Base-by-base conservation (phyloP, 1,140 invertebrate species). In the Drosophila carrolli region DNA sequence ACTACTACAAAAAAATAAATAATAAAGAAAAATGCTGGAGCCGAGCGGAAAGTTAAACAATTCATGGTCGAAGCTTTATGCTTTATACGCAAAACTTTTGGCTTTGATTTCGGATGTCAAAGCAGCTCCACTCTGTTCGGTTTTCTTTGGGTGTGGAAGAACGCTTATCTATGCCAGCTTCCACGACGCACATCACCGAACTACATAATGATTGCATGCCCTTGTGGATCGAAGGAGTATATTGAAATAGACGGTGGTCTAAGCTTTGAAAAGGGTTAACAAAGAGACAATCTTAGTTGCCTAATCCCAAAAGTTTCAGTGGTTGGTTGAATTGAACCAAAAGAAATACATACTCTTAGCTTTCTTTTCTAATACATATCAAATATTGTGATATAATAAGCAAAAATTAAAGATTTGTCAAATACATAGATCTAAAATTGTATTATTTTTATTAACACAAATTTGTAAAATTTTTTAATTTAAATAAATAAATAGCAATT, bases 21-120 rank as follows among this genome's bases (percentile, higher is more conserved):
- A 71, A 70, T 57, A 48, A 71, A 50, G 53, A 58, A 71, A 71
- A 57, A 70, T 55, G 65, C 40, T 71, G 46, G 38, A 47, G 46
- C 48, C 32, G 50, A 29, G 27, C 40, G 2, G 44, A 59, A 75
- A 78, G 70, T 75, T 78, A 58, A 82, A 57, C 60, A 75, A 83
- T 79, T 76, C 71, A 83, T 79, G 65, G 72, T 57, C 75, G 48
- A 66, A 78, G 51, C 70, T 82, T 67, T 63, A 80, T 68, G 63
- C 60, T 82, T 75, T 78, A 82, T 66, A 68, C 61, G 62, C 67
- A 68, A 65, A 82, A 81, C 58, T 78, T 75, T 81, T 63, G 56
- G 60, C 55, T 82, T 82, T 82, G 79, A 82, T 82, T 82, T 82
- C 70, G 43, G 48, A 63, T 82, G 70, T 75, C 65, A 63, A 50